These are phyloP conservation scores for Lathronympha strigana DNA, from an alignment of 2,888 invertebrate species.

Conservation along the genomic window DNA sequence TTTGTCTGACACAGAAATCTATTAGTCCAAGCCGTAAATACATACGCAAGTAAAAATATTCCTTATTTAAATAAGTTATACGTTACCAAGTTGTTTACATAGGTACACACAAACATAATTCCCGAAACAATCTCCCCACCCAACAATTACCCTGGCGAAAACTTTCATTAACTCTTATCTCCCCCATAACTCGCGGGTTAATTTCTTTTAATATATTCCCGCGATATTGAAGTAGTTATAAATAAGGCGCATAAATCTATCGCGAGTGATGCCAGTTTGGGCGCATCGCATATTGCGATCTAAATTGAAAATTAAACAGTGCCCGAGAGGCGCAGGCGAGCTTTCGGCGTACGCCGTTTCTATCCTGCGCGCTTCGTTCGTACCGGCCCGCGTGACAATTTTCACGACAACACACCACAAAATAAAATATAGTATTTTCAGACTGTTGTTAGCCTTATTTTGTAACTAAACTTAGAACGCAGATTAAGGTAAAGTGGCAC, in stretches of 20 bases:
- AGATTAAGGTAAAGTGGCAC: conserved; percentile 6
- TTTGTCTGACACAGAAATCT: not conserved
- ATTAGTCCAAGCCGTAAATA: not conserved
- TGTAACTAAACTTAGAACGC: conserved; percentile 18
- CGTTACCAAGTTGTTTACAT: conserved; percentile 26
- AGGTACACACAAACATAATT: conserved; percentile 26
- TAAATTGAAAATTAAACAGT: conserved; percentile 85
- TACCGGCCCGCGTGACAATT: conserved; percentile 10
- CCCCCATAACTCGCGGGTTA: conserved; percentile 77
- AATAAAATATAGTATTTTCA: not conserved
- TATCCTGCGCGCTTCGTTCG: not conserved
- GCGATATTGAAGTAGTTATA: conserved; percentile 55
- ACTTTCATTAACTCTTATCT: conserved; percentile 79
- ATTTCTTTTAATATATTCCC: conserved; percentile 80
- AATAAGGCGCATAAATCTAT: conserved; percentile 75
- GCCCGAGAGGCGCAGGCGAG: conserved; percentile 47
- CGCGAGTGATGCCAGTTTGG: conserved; percentile 79
- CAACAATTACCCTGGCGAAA: conserved; percentile 53
- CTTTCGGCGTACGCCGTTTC: conserved; percentile 21
- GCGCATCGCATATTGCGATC: conserved; percentile 84
- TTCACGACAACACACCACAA: not conserved
- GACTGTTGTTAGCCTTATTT: conserved; percentile 5
- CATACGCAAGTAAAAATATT: not conserved
- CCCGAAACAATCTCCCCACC: conserved; percentile 20
- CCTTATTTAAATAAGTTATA: conserved; percentile 27